phyloP scores from a whole-genome alignment of 2,113 vertebrate species.

The Paramisgurnus dabryanus region DNA sequence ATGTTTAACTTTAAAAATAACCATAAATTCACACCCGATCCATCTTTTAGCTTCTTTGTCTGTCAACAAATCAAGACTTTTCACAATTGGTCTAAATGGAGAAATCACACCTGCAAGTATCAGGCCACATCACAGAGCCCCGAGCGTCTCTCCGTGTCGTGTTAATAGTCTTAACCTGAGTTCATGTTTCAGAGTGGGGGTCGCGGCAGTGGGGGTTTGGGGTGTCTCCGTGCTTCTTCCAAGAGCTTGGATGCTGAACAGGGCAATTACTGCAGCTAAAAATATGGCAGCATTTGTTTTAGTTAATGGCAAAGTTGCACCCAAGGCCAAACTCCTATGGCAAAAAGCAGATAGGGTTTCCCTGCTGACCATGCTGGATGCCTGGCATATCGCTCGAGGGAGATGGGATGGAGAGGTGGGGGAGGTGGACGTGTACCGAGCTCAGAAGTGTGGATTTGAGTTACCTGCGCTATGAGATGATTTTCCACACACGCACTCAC shows the following conservation, averaged over 20 bases:
- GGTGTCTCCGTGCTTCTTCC: conserved; percentile 58
- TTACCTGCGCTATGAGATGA: background rate
- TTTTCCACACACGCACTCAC: too few species aligned
- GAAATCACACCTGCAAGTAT: conserved; percentile 60
- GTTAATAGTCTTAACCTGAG: conserved; percentile 74
- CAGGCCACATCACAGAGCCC: conserved; percentile 53
- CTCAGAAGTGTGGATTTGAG: conserved; percentile 41
- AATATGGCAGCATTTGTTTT: conserved; percentile 80
- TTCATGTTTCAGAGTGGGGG: conserved; percentile 70
- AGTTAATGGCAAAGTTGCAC: conserved; percentile 72
- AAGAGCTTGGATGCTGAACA: conserved; percentile 72
- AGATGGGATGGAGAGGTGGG: conserved; percentile 7
- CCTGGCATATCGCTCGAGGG: conserved; percentile 61
- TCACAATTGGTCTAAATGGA: conserved; percentile 57
- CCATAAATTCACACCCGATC: background rate
- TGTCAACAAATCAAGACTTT: background rate
- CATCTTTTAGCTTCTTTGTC: background rate
- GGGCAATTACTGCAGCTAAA: conserved; percentile 79
- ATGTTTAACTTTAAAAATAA: background rate
- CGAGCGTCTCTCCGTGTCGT: conserved; percentile 68
- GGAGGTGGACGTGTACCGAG: conserved; percentile 59
- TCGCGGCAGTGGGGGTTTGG: conserved; percentile 58
- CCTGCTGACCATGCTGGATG: conserved; percentile 75
- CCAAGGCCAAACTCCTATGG: conserved; percentile 64
- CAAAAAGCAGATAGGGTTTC: conserved; percentile 75